Conservation (phyloP, 2,113 vertebrate genomes). For the Pongo abelii region DNA sequence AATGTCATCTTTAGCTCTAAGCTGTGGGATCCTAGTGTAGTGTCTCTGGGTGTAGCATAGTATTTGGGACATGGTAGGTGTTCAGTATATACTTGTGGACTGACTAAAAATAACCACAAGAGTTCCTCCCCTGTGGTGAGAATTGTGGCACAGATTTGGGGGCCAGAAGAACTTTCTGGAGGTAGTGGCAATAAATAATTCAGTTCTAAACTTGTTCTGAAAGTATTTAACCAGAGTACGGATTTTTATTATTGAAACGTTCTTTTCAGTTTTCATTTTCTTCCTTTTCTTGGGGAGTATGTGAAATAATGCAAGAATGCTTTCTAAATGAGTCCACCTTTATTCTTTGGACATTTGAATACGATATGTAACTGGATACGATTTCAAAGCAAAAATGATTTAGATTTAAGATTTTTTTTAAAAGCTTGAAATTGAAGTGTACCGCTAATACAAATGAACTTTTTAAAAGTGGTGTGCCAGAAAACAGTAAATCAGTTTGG, state of each 20-base stretch:
- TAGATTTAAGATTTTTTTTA: neutral
- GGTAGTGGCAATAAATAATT: neutral
- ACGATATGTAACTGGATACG: neutral
- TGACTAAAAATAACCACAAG: slow-evolving; percentile 2
- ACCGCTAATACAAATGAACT: slow-evolving; percentile 10
- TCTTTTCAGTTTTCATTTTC: neutral
- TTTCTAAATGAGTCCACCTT: slow-evolving; percentile 33
- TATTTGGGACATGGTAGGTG: neutral
- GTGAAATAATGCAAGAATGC: neutral
- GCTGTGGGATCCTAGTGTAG: neutral
- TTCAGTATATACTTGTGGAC: neutral
- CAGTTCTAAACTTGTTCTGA: neutral
- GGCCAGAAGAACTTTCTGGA: neutral
- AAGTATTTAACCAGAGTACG: neutral
- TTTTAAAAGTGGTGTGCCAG: neutral
- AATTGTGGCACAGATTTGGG: neutral
- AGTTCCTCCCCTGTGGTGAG: neutral
- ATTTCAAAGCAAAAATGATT: neutral
- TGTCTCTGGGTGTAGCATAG: neutral
- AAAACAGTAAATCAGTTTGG: neutral
- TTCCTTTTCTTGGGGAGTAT: neutral
- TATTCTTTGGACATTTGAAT: neutral
- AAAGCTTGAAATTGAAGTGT: neutral
- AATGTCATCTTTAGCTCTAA: neutral
- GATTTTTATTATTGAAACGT: slow-evolving; percentile 3